A percentile compares a stretch with the other conserved stretches of the same genome.
Conservation (phyloP, 2,797 vertebrate species). For the Galago senegalensis region DNA sequence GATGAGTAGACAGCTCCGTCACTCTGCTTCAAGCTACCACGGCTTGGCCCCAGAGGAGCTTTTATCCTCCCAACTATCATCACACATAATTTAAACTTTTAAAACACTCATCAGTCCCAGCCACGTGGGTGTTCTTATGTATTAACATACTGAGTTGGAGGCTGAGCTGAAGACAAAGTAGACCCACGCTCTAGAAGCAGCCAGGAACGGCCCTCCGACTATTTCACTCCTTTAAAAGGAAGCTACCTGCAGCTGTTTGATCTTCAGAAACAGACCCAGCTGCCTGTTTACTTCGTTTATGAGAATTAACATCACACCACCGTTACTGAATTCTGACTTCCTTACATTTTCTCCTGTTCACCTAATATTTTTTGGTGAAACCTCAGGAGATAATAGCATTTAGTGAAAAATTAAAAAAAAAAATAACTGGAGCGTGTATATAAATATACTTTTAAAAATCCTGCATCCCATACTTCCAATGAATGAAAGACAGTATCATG, state of each 20-base stretch:
- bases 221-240: background rate
- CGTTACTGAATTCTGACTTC: background rate
- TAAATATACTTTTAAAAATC: slow-evolving; percentile 1
- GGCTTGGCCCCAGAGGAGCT: slow-evolving; percentile 1
- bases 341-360: background rate
- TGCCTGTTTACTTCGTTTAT: background rate
- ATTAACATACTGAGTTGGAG: background rate
- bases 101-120: slow-evolving; percentile 34
- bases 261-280: background rate
- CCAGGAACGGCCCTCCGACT: background rate
- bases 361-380: background rate
- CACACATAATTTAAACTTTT: slow-evolving; percentile 39
- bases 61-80: slow-evolving; percentile 35
- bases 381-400: background rate
- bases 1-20: background rate
- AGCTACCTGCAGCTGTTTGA: background rate
- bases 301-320: background rate
- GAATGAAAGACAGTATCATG: slow-evolving; percentile 25
- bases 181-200: background rate
- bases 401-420: background rate
- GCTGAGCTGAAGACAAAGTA: background rate
- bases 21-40: background rate
- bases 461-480: background rate
- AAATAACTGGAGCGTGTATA: background rate
- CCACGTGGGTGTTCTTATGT: slow-evolving; percentile 11